Evolutionary conservation across 2,113 vertebrate genomes (phyloP), one percentile per base, ranked within the genome.

Genomic region (Brachionichthys hirsutus): DNA sequence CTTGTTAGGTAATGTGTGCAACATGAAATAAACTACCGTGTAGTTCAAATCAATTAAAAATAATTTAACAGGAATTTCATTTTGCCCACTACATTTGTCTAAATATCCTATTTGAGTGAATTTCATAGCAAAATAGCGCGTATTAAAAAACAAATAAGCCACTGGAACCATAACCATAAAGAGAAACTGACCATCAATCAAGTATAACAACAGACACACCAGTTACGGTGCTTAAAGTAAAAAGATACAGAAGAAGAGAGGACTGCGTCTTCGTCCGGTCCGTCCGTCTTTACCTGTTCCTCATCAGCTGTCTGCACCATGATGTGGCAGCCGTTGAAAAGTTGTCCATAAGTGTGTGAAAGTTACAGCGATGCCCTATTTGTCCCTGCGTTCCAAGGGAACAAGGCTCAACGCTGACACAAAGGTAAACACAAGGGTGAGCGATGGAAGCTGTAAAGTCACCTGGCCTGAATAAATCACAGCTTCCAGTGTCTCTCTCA

Each of bases 251-350:
- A 59, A 24, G 16, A 40, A 47, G 51, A n/a, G 45, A 56, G 43
- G 42, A 12, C 24, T 12, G 41, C 13, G 16, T 44, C 58, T 15
- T 16, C 30, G 6, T 73, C 43, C 63, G 41, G 30, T 77, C 41
- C n/a, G 51, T 10, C 3, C 12, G 62, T 70, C 51, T 78, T 74
- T 84, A 87, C 83, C 86, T 88, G 80, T 18, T 73, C 62, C 56
- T 82, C 70, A 50, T 82, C 82, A 83, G 59, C n/a, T 62, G 67
- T 73, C 73, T 47, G 46, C 14, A n/a, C 19, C 81, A 86, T 87
- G 60, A 56, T 77, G 60, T 42, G 34, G 61, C 34, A 67, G 66
- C 69, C n/a, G 51, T 22, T 18, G 12, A 20, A 34, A 34, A 57
- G 66, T 24, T 34, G 22, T 17, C 48, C 52, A 47, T 6, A 54